Evolutionary conservation across 2,113 vertebrate genomes (phyloP), one percentile per base, ranked within the genome.

Genomic region (Aptenodytes forsteri): DNA sequence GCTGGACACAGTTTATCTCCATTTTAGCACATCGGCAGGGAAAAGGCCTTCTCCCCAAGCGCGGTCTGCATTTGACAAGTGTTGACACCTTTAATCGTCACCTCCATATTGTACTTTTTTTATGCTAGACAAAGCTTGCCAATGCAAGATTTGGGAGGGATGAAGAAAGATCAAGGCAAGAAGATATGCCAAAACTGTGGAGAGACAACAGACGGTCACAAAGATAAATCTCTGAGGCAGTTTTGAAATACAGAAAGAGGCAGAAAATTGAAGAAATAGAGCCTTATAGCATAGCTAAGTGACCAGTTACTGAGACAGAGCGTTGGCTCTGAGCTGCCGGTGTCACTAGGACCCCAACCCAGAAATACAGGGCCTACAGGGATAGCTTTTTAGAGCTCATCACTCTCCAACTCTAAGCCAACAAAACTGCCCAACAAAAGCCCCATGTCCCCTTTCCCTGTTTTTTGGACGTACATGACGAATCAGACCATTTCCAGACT

Each of bases 121-220:
- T 40, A 50, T 29, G 29, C 64, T 62, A 73, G 20, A 78, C 87
- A 87, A 91, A 81, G 92, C 64, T 89, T 96, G 92, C 80, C 86
- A 89, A 26, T 21, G 83, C 55, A 70, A 83, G 91, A 92, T 64
- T 78, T 83, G 77, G 85, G 76, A 75, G 40, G 83, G 55, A 88
- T 54, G 86, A 89, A 89, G 94, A 96, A 96, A 96, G 96, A 96
- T 95, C 86, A 91, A 96, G 94, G 89, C 80, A 95, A 59, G 54
- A 87, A 84, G 65, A 95, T 75, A 96, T 0, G 38, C 89, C 69
- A 71, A 42, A 87, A 87, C 34, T 67, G 77, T 4, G 65, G 96
- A 84, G n/a, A 96, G 72, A 94, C 75, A 91, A 79, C 84, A 91
- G 79, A 78, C 29, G 0, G 67, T 47, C 80, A 71, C 55, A 64